Evolutionary conservation across 2,888 invertebrate species (phyloP).

Genomic region (Protophormia terraenovae): DNA sequence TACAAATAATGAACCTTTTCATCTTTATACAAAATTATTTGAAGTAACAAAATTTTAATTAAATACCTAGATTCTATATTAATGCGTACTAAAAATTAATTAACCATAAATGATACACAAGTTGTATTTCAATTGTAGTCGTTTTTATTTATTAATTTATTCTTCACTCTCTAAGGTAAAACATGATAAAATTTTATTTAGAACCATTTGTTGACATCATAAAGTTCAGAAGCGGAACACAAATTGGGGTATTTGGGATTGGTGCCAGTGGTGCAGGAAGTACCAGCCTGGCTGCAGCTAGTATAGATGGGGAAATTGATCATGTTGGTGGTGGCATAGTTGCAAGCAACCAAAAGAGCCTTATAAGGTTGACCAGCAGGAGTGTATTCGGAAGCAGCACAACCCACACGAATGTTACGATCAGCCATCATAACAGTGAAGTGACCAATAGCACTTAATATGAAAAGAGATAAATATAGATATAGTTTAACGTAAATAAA

Average conservation of each 20-base stretch:
- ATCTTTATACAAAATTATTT: too few species aligned
- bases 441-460: not conserved
- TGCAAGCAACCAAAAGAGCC: constrained; percentile 72
- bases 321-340: constrained; percentile 73
- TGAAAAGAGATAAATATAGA: not conserved
- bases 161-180: too few species aligned
- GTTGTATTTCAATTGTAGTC: too few species aligned
- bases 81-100: too few species aligned
- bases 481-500: too few species aligned
- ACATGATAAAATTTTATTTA: too few species aligned
- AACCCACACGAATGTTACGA: constrained; percentile 73
- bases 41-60: too few species aligned
- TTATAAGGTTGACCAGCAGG: not conserved
- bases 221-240: not conserved
- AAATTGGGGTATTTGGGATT: not conserved
- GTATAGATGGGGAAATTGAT: constrained; percentile 72
- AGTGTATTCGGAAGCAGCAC: constrained; percentile 63
- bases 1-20: too few species aligned
- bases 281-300: not conserved
- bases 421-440: constrained; percentile 68
- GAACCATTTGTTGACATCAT: not conserved
- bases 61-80: too few species aligned
- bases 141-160: too few species aligned
- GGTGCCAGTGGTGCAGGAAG: not conserved
- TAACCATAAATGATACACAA: too few species aligned